A percentile compares a stretch with the other conserved stretches of the same genome.
Evolutionary conservation across 2,797 vertebrate species (phyloP).

Genomic region (Cottoperca gobio): DNA sequence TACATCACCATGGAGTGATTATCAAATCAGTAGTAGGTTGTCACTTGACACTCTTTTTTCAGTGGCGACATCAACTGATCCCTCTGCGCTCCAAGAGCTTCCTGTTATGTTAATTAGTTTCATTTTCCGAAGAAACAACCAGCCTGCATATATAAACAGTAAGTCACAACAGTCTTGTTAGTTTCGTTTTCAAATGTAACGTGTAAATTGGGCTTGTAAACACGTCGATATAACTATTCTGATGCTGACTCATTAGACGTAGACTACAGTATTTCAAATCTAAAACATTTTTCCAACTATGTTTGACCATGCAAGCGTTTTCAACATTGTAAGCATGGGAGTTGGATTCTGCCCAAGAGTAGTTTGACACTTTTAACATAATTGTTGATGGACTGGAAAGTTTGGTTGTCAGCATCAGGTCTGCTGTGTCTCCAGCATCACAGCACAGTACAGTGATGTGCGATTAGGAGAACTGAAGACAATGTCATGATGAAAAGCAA

Average conservation of each 20-base stretch:
- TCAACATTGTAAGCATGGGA: background rate
- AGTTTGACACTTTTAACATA: background rate
- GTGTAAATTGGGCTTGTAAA: background rate
- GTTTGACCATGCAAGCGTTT: background rate
- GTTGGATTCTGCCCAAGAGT: background rate
- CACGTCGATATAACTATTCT: background rate
- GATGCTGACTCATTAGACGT: background rate
- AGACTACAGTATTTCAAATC: background rate
- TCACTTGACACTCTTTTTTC: slow-evolving; percentile 42
- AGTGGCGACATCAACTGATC: slow-evolving; percentile 23
- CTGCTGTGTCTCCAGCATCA: background rate
- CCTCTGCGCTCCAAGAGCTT: slow-evolving; percentile 23
- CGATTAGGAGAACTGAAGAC: background rate
- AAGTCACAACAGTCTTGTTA: background rate
- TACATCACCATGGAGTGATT: background rate
- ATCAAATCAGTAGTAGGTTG: background rate
- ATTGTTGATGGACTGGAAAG: background rate
- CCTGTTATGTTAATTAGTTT: slow-evolving; percentile 24
- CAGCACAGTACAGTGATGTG: background rate
- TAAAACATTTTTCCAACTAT: background rate
- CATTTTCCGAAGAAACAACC: slow-evolving; percentile 33
- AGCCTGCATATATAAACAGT: background rate
- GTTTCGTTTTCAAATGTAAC: slow-evolving; percentile 34
- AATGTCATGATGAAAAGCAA: background rate
- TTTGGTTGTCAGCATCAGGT: background rate